A percentile compares a stretch with the other conserved stretches of the same genome.
phyloP scores from a whole-genome alignment of 2,797 vertebrate species.

The Sebastes minor region DNA sequence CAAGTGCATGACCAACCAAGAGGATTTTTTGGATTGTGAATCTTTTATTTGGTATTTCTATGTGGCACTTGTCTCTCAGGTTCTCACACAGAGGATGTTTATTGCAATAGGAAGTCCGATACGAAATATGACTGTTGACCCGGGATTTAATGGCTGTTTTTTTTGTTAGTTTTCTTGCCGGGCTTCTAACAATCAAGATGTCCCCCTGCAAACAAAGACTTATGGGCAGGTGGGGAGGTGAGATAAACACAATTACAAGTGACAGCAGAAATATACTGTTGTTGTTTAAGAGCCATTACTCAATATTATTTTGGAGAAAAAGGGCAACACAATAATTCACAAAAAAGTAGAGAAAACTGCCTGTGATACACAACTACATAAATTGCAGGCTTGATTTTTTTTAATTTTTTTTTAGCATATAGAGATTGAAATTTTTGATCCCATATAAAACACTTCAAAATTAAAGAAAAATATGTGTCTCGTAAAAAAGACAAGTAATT shows the following conservation, averaged over 20 bases:
- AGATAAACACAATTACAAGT: slow-evolving; percentile 77
- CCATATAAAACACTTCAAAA: neutral
- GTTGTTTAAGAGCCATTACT: slow-evolving; percentile 38
- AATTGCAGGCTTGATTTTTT: neutral
- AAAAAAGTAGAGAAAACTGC: neutral
- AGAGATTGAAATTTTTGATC: neutral
- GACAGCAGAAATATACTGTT: slow-evolving; percentile 48
- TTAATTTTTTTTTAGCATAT: neutral
- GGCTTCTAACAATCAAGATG: slow-evolving; percentile 62
- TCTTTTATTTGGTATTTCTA: slow-evolving; percentile 57
- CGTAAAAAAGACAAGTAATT: neutral
- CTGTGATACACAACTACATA: neutral
- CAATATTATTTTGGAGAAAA: slow-evolving; percentile 31
- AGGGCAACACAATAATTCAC: slow-evolving; percentile 3
- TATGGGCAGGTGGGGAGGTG: slow-evolving; percentile 64
- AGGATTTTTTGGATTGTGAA: slow-evolving; percentile 33
- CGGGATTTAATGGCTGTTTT: slow-evolving; percentile 53
- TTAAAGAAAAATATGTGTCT: neutral
- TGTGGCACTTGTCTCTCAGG: slow-evolving; percentile 49
- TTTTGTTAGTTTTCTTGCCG: slow-evolving; percentile 63
- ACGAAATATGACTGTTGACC: slow-evolving; percentile 69
- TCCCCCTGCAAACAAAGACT: slow-evolving; percentile 70
- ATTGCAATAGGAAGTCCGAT: slow-evolving; percentile 48
- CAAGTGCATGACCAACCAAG: slow-evolving; percentile 65
- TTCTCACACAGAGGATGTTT: slow-evolving; percentile 51